phyloP scores from a whole-genome alignment of 2,888 invertebrate genomes.

The Salticus scenicus region DNA sequence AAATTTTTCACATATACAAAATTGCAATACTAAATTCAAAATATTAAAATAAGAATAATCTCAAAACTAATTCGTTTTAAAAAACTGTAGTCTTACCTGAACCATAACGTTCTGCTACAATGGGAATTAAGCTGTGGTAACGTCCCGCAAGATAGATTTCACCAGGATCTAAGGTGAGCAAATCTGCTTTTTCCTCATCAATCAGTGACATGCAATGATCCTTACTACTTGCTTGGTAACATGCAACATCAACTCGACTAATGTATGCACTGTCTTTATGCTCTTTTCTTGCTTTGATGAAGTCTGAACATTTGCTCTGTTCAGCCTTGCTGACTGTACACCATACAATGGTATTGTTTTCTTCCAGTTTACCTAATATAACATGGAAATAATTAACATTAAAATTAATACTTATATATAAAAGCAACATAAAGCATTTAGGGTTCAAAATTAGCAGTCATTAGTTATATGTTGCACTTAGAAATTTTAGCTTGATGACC shows the following conservation, averaged over 20 bases:
- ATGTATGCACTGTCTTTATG: conserved; percentile 76
- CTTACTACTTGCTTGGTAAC: conserved; percentile 83
- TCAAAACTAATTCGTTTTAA: no score
- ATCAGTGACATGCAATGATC: conserved; percentile 92
- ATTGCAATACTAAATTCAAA: no score
- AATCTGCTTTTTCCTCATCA: conserved; percentile 86
- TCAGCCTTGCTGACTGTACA: conserved; percentile 88
- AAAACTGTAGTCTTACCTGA: conserved; percentile 64
- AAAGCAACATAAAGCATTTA: no score
- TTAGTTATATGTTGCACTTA: no score
- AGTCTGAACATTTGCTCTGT: conserved; percentile 87
- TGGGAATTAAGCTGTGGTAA: conserved; percentile 92
- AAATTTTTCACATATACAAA: no score
- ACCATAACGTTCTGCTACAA: conserved; percentile 81
- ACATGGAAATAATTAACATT: no score
- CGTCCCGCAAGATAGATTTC: conserved; percentile 94
- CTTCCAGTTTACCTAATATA: neutral
- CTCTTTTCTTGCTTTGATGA: conserved; percentile 80
- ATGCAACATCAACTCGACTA: conserved; percentile 66
- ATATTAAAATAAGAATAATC: no score
- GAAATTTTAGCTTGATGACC: no score
- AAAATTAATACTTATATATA: no score
- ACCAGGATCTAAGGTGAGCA: conserved; percentile 92
- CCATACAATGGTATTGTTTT: conserved; percentile 79
- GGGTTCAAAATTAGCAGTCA: no score